Percentiles rank a stretch among this genome's conserved stretches.
These are phyloP conservation scores for Theretra japonica DNA, from an alignment of 2,888 invertebrate species.

Conservation along the genomic window DNA sequence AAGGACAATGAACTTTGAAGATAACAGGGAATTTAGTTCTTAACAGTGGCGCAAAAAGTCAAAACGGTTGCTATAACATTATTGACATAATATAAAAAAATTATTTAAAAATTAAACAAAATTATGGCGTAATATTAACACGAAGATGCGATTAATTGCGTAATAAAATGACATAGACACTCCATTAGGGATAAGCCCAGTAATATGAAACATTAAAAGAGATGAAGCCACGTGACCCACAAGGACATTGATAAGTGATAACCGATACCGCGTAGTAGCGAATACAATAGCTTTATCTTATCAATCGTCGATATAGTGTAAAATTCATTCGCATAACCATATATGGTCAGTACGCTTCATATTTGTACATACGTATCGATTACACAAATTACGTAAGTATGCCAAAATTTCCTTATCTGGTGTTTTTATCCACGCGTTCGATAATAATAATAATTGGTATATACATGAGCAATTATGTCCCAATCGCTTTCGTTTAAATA, in stretches of 20 bases:
- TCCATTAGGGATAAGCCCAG: background rate
- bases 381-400: conserved; percentile 36
- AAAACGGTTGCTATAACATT: too few species aligned
- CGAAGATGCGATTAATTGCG: too few species aligned
- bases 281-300: conserved; percentile 47
- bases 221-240: conserved; percentile 4
- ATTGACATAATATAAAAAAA: too few species aligned
- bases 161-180: too few species aligned
- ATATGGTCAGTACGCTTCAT: conserved; percentile 55
- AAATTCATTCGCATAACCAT: conserved; percentile 52
- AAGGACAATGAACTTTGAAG: too few species aligned
- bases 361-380: conserved; percentile 38
- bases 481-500: background rate
- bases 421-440: conserved; percentile 1
- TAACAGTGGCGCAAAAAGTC: too few species aligned
- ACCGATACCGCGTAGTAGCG: conserved; percentile 33
- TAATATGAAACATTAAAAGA: background rate
- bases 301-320: conserved; percentile 45
- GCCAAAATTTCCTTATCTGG: conserved; percentile 21
- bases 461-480: background rate
- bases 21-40: too few species aligned
- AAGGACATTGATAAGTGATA: conserved; percentile 27
- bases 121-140: too few species aligned
- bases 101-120: too few species aligned
- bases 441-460: background rate